Conservation (phyloP, 1,140 invertebrate species). For the Paralvinella palmiformis region DNA sequence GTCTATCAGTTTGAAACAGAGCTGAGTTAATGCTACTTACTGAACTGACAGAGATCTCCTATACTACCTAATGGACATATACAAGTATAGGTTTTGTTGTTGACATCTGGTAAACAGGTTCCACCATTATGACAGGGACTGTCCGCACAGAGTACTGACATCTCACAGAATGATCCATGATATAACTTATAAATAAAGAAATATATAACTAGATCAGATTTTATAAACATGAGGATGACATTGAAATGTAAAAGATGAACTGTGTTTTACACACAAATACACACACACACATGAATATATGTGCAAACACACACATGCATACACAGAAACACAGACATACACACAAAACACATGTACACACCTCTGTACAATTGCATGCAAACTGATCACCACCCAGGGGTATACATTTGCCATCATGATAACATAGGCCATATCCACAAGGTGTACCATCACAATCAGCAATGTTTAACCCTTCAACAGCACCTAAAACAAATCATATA, state of each 20-base stretch:
- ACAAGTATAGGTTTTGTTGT: neutral
- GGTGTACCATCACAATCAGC: constrained; percentile 1
- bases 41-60: neutral
- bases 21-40: neutral
- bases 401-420: constrained; percentile 10
- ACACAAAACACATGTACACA: neutral
- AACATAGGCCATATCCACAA: neutral
- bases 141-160: neutral
- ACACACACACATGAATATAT: neutral
- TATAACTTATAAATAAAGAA: neutral
- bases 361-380: constrained; percentile 13
- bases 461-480: neutral
- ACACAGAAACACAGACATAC: neutral
- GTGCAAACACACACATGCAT: neutral
- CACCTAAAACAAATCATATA: neutral
- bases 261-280: neutral
- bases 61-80: neutral
- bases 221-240: neutral
- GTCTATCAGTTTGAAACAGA: neutral
- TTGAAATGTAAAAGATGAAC: neutral
- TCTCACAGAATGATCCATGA: neutral
- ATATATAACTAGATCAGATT: neutral
- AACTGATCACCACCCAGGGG: neutral
- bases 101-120: constrained; percentile 4
- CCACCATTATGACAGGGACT: neutral